phyloP scores from a whole-genome alignment of 2,797 vertebrate genomes.

The Sebastes nivosus region DNA sequence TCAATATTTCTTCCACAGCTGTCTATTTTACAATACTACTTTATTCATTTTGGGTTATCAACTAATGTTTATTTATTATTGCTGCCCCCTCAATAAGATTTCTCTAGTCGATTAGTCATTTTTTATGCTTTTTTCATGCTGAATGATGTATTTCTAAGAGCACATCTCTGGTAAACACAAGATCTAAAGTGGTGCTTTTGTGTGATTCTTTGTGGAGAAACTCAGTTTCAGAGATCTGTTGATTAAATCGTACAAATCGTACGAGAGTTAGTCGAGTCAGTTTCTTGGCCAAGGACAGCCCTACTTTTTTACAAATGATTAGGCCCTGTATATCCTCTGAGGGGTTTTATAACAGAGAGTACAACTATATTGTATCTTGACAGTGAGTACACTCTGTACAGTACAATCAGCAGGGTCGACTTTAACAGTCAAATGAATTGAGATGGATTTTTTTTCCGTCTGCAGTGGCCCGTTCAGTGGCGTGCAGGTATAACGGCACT shows the following conservation, averaged over 20 bases:
- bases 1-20: neutral
- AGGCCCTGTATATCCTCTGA: neutral
- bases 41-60: neutral
- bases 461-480: conserved; percentile 40
- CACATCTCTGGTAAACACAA: neutral
- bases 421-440: conserved; percentile 36
- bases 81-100: too few species aligned
- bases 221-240: too few species aligned
- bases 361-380: neutral
- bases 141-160: neutral
- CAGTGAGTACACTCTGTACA: neutral
- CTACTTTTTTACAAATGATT: neutral
- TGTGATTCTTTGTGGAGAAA: neutral
- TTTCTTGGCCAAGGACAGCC: neutral
- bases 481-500: conserved; percentile 57
- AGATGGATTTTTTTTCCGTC: conserved; percentile 25
- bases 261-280: neutral
- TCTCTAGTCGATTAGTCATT: too few species aligned
- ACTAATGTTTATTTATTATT: neutral
- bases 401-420: conserved; percentile 17
- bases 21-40: neutral
- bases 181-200: neutral
- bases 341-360: neutral
- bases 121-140: neutral
- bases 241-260: neutral